A percentile compares a stretch with the other conserved stretches of the same genome.
Conservation (phyloP, 2,797 vertebrate species). For the Dryobates pubescens region DNA sequence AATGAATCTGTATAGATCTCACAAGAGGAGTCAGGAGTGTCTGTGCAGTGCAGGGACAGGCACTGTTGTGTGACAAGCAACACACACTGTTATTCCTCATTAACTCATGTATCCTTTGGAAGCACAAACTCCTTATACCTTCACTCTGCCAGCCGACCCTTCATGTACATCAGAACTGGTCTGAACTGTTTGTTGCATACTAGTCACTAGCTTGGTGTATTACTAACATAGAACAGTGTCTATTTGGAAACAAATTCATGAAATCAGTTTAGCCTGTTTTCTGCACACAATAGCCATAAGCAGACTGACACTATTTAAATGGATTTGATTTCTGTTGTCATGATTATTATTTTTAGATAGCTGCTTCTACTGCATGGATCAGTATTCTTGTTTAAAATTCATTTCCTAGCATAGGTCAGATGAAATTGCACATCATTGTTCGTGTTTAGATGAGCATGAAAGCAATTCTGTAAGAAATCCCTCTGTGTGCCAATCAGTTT, state of each 20-base stretch:
- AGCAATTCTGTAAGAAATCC: constrained; percentile 42
- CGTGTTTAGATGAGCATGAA: constrained; percentile 2
- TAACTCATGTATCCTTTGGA: background rate
- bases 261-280: background rate
- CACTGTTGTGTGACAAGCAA: background rate
- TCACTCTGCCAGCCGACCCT: background rate
- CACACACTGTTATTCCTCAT: background rate
- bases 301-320: background rate
- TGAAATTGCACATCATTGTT: constrained; percentile 45
- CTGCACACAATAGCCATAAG: background rate
- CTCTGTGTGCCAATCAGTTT: constrained; percentile 33
- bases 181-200: background rate
- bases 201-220: background rate
- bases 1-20: background rate
- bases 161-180: background rate
- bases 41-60: accelerated
- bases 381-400: constrained; percentile 14
- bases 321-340: constrained; percentile 10
- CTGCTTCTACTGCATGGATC: background rate
- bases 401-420: background rate
- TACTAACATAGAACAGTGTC: background rate
- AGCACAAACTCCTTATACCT: background rate
- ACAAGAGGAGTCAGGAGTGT: too few species aligned
- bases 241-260: background rate
- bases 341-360: background rate